Evolutionary conservation across 2,113 vertebrate genomes (phyloP).

Genomic region (Stictonetta naevosa): DNA sequence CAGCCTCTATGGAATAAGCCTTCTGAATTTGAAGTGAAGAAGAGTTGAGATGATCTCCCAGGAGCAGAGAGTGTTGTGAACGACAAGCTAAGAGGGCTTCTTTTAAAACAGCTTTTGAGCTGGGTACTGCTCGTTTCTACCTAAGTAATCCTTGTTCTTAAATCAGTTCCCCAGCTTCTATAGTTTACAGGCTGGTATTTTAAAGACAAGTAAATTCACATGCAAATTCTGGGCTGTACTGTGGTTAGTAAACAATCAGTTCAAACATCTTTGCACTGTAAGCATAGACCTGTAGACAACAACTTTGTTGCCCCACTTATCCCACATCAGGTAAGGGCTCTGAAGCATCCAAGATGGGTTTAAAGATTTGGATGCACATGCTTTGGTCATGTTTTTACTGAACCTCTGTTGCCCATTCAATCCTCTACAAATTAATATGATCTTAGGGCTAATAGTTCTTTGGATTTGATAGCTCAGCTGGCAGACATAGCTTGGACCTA

Average conservation of each 20-base stretch:
- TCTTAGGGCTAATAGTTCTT: neutral
- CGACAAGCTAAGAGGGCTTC: neutral
- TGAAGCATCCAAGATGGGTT: neutral
- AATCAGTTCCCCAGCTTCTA: neutral
- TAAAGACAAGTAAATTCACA: neutral
- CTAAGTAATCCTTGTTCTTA: neutral
- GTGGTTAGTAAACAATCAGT: neutral
- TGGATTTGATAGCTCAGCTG: neutral
- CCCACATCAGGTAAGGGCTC: neutral
- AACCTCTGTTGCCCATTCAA: neutral
- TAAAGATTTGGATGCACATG: neutral
- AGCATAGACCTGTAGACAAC: neutral
- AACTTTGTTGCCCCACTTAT: neutral
- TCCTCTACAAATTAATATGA: neutral
- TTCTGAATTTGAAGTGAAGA: neutral
- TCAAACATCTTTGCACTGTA: neutral
- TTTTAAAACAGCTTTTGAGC: neutral
- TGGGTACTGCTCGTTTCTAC: neutral
- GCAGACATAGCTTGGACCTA: neutral
- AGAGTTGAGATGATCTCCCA: neutral
- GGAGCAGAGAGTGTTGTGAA: neutral
- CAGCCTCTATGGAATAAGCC: fast-evolving
- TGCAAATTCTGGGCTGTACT: neutral
- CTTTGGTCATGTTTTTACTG: neutral
- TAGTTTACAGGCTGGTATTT: neutral